Base-by-base conservation (phyloP, 2,888 invertebrate species). In the Asteroscopus sphinx region DNA sequence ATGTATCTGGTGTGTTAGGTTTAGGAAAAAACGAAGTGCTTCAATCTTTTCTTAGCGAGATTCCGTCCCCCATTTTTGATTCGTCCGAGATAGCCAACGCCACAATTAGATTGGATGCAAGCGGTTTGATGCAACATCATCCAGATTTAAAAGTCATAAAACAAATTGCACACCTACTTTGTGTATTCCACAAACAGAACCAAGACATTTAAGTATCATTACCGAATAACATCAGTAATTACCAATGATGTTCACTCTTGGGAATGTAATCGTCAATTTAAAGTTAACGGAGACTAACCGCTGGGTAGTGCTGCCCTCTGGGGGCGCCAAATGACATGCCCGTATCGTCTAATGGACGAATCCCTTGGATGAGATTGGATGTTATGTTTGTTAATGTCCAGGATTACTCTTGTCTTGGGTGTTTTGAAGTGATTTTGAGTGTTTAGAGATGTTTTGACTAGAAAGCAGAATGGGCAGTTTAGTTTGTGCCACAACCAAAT, bases 211-310 rank as follows among this genome's bases (percentile, higher is more conserved):
- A 68, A 69, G 75, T 72, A 57, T 72, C 68, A 77, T 83, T 81
- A 81, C 77, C 63, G 77, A 80, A 81, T 77, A 76, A 79, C 81
- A 76, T 77, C 76, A 73, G 79, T 84, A 84, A 84, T 86, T 81
- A 79, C 77, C 72, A 77, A 80, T 83, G 86, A 81, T 83, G 83
- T 82, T 83, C 81, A 74, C 81, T 82, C 79, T 53, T 54, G 76
- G 78, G 83, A 80, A 79, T 77, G 80, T 82, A 83, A 88, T 85
- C 83, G 86, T 76, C 87, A 82, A 84, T 88, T 89, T 83, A 88
- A 88, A 86, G 81, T 81, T 79, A 81, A 77, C 80, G 72, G 78
- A 86, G 87, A 87, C 85, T 87, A 87, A 86, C 79, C 76, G 78
- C 71, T 73, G 76, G 81, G 69, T 76, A 76, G 77, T 72, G 61